Conservation (phyloP, 2,113 vertebrate species). For the Gavia stellata region DNA sequence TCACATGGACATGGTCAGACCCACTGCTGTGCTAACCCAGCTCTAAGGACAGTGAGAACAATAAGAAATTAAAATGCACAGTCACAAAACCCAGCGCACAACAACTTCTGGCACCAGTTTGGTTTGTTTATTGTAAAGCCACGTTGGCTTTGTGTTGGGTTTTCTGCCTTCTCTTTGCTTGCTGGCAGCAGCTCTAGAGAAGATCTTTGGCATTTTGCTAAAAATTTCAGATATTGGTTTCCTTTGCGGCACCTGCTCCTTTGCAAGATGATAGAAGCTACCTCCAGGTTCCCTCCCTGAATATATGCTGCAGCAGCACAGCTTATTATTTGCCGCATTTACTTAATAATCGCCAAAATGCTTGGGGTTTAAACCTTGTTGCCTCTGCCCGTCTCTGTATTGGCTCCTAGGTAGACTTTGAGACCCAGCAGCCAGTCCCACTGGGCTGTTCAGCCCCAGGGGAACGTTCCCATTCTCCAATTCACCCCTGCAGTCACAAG, state of each 20-base stretch:
- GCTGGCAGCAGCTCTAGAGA: slow-evolving; percentile 1
- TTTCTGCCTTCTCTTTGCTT: not conserved
- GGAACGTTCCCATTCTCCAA: fast-evolving
- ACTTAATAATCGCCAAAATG: not conserved
- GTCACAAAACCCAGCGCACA: not conserved
- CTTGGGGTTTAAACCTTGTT: not conserved
- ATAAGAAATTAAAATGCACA: not conserved
- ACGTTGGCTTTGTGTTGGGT: not conserved
- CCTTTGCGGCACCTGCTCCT: slow-evolving; percentile 4
- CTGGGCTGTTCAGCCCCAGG: not conserved
- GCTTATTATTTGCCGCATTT: not conserved
- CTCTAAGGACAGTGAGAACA: not conserved
- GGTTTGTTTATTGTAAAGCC: not conserved
- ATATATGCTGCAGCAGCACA: not conserved
- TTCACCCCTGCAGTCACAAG: not conserved
- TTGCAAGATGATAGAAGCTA: not conserved
- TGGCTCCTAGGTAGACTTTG: not conserved
- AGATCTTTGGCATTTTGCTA: not conserved
- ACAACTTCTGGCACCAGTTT: not conserved
- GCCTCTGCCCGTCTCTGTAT: not conserved
- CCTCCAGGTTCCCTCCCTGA: not conserved
- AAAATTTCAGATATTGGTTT: slow-evolving; percentile 5
- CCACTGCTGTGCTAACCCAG: not conserved
- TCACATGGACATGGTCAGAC: not conserved
- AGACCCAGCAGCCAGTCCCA: not conserved